phyloP scores from a whole-genome alignment of 2,888 invertebrate species.

The Thelaira solivaga region DNA sequence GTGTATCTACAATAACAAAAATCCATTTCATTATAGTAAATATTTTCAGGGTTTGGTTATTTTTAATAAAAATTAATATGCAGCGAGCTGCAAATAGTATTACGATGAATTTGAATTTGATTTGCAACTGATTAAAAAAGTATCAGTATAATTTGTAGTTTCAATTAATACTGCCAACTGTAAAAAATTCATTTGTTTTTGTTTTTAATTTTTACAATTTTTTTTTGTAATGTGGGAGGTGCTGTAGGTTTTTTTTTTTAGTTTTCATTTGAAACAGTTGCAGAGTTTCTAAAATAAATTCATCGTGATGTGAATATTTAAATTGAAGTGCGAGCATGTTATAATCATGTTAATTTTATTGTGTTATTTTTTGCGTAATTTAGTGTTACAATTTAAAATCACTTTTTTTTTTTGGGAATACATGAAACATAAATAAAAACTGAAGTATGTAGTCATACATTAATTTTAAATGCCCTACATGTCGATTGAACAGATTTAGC shows the following conservation, averaged over 20 bases:
- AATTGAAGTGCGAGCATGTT: background rate
- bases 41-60: conserved; percentile 1
- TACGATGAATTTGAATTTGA: conserved; percentile 23
- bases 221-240: background rate
- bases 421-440: background rate
- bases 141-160: background rate
- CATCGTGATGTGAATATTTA: conserved; percentile 35
- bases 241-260: background rate
- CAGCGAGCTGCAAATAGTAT: background rate
- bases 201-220: background rate
- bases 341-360: too few species aligned
- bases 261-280: background rate
- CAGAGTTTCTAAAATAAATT: conserved; percentile 43
- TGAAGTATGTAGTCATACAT: background rate
- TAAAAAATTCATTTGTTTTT: conserved; percentile 20
- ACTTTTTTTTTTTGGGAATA: too few species aligned
- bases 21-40: background rate
- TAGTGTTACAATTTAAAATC: conserved; percentile 27
- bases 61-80: background rate
- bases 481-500: background rate
- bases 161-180: conserved; percentile 7
- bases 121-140: background rate
- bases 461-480: background rate
- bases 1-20: too few species aligned
- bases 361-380: conserved; percentile 12